Evolutionary conservation across 2,797 vertebrate species (phyloP), one percentile per base, ranked within the genome.

Genomic region (Ambastaia sidthimunki): DNA sequence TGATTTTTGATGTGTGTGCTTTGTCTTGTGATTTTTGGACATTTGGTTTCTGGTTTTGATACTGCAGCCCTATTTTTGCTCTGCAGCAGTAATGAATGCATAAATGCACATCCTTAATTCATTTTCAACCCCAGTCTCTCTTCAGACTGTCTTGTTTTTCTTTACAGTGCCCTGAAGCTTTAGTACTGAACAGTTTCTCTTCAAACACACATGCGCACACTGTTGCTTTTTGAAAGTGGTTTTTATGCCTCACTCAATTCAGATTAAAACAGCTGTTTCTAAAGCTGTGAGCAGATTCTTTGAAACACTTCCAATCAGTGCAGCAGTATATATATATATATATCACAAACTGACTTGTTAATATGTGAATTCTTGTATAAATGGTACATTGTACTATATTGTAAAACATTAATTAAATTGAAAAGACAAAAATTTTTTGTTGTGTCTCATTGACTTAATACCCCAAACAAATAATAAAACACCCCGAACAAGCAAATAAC

Each of bases 361-460:
- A 94, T 95, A 96, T 94, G 94, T 93, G 89, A 94, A 95, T 95
- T 94, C 87, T 92, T 96, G 95, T 96, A 96, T 92, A 94, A 93
- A 96, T 90, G 88, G 88, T 91, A 92, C 86, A 86, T 82, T 95
- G 92, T 95, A 94, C 88, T 87, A 92, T 93, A 93, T 89, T 95
- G 92, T 95, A 94, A 92, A 94, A 93, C 90, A 82, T 88, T 91
- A 90, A 91, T 88, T 86, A 93, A 96, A 91, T 85, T 88, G 92
- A 92, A 92, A 92, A 91, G 91, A 89, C 91, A 88, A 78, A 82
- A 71, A 34, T 47, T 70, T 52, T 60, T 10, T 79, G 28, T 57
- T 67, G n/a, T 41, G 47, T 59, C 3, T 15, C 34, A 13, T 63
- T 60, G 11, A 41, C 4, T 7, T 76, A 57, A 28, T 31, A 18